Evolutionary conservation across 2,888 invertebrate genomes (phyloP).

Genomic region (Morpho helenor): DNA sequence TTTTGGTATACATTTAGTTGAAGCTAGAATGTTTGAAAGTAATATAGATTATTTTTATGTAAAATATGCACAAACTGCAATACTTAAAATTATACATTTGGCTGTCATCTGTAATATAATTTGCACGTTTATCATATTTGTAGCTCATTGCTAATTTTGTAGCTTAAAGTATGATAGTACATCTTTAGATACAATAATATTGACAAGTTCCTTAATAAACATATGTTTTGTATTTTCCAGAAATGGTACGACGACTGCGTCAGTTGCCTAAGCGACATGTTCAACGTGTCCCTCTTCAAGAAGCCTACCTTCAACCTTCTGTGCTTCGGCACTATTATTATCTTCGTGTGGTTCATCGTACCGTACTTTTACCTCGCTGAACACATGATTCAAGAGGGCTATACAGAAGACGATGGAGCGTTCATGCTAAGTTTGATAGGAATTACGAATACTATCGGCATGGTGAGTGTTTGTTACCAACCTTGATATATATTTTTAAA

Average conservation of each 20-base stretch:
- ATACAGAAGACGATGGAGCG: slow-evolving; percentile 86
- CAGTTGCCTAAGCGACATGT: slow-evolving; percentile 63
- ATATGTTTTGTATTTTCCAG: slow-evolving; percentile 37
- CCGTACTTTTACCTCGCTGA: slow-evolving; percentile 97
- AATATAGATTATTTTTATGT: no score
- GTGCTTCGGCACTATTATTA: slow-evolving; percentile 90
- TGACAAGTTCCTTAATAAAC: background rate
- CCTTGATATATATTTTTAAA: no score
- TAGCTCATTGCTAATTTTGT: no score
- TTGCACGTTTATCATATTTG: no score
- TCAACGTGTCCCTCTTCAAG: slow-evolving; percentile 89
- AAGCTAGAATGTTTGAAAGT: no score
- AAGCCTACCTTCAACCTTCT: slow-evolving; percentile 88
- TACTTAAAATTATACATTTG: no score
- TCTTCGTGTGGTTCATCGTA: slow-evolving; percentile 96
- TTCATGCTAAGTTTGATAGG: slow-evolving; percentile 92
- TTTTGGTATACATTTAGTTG: no score
- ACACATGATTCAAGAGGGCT: slow-evolving; percentile 84
- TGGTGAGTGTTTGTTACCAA: slow-evolving; percentile 77
- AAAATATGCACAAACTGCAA: no score
- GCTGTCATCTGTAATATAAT: no score
- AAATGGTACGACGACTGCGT: slow-evolving; percentile 67
- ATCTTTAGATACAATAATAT: no score
- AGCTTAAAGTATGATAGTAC: no score
- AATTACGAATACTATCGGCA: slow-evolving; percentile 93